These are phyloP conservation scores for Hirtodrosophila confusa DNA, from an alignment of 2,888 invertebrate genomes.

Conservation along the genomic window DNA sequence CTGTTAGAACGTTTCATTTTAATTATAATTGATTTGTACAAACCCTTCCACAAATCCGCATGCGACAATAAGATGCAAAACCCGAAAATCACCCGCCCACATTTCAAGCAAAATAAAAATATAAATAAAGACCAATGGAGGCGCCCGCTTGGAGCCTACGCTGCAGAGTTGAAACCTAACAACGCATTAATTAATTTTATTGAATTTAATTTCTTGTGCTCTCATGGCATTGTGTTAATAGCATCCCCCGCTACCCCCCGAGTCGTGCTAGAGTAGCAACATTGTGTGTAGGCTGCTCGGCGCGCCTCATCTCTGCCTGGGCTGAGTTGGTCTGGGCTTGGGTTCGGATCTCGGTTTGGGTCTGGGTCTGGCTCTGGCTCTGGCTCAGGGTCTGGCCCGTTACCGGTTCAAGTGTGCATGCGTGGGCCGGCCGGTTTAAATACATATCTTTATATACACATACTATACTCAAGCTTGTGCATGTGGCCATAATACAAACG, in stretches of 20 bases:
- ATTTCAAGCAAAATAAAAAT: conserved; percentile 3
- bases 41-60: conserved; percentile 16
- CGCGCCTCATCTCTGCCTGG: conserved; percentile 44
- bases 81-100: conserved; percentile 23
- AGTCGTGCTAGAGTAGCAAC: conserved; percentile 47
- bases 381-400: conserved; percentile 18
- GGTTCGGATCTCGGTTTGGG: not conserved
- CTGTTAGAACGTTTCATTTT: too few relatives aligned
- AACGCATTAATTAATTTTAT: conserved; percentile 73
- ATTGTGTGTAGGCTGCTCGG: conserved; percentile 46
- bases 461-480: conserved; percentile 15
- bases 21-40: not conserved
- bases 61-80: too few relatives aligned
- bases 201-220: conserved; percentile 63
- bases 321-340: not conserved
- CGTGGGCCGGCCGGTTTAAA: conserved; percentile 77
- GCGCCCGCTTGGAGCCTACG: conserved; percentile 55
- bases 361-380: conserved; percentile 3
- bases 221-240: conserved; percentile 36
- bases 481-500: conserved; percentile 44
- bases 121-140: conserved; percentile 29
- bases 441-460: conserved; percentile 13
- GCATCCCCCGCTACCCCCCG: not conserved
- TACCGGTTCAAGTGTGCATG: conserved; percentile 57
- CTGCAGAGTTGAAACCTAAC: conserved; percentile 27